Base-by-base conservation (phyloP, 2,797 vertebrate species). In the Nasua narica region DNA sequence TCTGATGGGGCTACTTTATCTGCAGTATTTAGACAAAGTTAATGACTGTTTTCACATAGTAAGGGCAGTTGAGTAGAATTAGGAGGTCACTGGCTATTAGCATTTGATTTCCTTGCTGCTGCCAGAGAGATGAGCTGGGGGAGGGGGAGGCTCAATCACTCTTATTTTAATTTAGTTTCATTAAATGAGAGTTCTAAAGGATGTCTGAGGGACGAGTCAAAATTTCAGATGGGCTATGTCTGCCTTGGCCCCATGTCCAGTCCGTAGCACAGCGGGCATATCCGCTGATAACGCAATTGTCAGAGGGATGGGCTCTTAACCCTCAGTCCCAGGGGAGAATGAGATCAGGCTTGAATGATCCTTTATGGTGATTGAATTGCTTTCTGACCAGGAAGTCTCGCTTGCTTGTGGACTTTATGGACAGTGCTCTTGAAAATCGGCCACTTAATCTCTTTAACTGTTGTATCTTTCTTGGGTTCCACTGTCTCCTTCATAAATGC, bases 371-470 rank as follows among this genome's bases (percentile, higher is more conserved):
- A 96, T 13, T 91, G 95, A 94, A 94, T 93, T 96, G 88, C 87
- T 92, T 95, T 95, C 76, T 82, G 91, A 93, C 84, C 95, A 46
- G 40, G 83, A 94, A 95, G 91, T 50, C 76, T 92, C 13, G 1
- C 56, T 93, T 29, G 37, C 76, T 79, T 77, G 65, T 94, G 83
- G 70, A 77, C 84, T 97, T 95, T 95, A 87, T 69, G 37, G 74
- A 89, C 0, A 2, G 78, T 1, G 10, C 21, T 85, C 60, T 97
- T 70, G 72, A 90, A 92, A 96, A 95, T 5, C 72, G 77, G 65
- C 25, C 79, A 95, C 90, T 91, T 96, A 96, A 96, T 97, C 95
- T 97, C 86, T 91, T 96, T 90, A 92, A 92, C 50, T 91, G 69
- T 95, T 95, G 40, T 14, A 32, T 94, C 89, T 87, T 95, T 97